These are phyloP conservation scores for Drosophila repletoides DNA, from an alignment of 1,140 invertebrate genomes.

Conservation along the genomic window DNA sequence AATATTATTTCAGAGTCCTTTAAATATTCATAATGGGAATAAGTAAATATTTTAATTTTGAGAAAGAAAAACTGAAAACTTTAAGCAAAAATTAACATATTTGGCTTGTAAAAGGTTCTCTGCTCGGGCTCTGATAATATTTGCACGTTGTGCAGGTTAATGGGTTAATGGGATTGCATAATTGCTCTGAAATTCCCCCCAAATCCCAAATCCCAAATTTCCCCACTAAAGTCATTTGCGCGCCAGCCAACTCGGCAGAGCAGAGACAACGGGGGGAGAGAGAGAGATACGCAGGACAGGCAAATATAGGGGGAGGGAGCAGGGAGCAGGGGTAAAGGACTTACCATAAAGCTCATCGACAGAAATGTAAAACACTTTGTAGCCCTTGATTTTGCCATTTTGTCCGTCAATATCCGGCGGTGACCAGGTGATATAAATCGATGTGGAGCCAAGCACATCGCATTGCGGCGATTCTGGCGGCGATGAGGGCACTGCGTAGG, in stretches of 20 bases:
- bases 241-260: slow-evolving; percentile 39
- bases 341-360: slow-evolving; percentile 88
- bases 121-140: too few relatives aligned
- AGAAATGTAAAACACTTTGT: slow-evolving; percentile 91
- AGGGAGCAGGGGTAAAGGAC: slow-evolving; percentile 50
- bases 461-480: slow-evolving; percentile 91
- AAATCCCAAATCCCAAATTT: slow-evolving; percentile 18
- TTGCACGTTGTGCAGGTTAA: slow-evolving; percentile 36
- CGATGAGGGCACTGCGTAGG: slow-evolving; percentile 88
- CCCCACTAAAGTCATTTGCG: slow-evolving; percentile 52
- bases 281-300: slow-evolving; percentile 2
- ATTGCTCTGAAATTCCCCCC: slow-evolving; percentile 40
- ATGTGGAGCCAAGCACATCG: slow-evolving; percentile 90
- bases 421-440: slow-evolving; percentile 93
- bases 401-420: slow-evolving; percentile 90
- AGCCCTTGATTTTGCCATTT: slow-evolving; percentile 94
- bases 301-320: not conserved
- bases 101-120: too few relatives aligned
- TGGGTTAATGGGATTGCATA: slow-evolving; percentile 61
- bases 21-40: too few relatives aligned
- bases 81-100: too few relatives aligned
- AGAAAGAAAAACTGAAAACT: too few relatives aligned
- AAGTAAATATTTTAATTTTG: too few relatives aligned
- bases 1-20: too few relatives aligned
- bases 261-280: not conserved